Evolutionary conservation across 2,113 vertebrate genomes (phyloP).

Genomic region (Prochilodus magdalenae): DNA sequence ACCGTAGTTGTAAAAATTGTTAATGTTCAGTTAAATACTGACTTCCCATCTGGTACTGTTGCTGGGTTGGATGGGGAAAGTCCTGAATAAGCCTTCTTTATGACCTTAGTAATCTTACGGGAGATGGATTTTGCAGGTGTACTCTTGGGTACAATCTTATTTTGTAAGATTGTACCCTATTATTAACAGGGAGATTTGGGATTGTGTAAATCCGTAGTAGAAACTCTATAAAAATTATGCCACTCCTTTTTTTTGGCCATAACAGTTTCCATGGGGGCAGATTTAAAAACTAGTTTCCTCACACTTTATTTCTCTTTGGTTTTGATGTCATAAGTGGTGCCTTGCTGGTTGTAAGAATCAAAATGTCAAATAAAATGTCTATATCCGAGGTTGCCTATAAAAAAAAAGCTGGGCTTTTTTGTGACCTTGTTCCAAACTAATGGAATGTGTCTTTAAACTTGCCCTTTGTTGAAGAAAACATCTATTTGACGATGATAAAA

Average conservation of each 20-base stretch:
- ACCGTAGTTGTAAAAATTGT: conserved; percentile 57
- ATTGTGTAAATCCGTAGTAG: conserved; percentile 44
- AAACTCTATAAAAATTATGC: conserved; percentile 14
- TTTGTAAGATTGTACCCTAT: conserved; percentile 45
- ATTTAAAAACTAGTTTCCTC: background rate
- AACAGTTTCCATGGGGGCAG: background rate
- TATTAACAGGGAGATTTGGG: conserved; percentile 51
- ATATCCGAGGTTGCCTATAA: background rate
- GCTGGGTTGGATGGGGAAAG: conserved; percentile 43
- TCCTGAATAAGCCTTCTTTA: conserved; percentile 42
- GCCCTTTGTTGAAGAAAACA: conserved; percentile 46
- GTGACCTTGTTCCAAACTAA: conserved; percentile 13
- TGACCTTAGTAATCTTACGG: conserved; percentile 36
- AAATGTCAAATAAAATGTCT: background rate
- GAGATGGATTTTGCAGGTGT: conserved; percentile 63
- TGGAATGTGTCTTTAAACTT: conserved; percentile 16
- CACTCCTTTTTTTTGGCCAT: conserved; percentile 7
- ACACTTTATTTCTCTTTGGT: background rate
- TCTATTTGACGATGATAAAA: conserved; percentile 77
- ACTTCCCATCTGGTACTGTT: conserved; percentile 53
- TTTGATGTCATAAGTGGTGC: background rate
- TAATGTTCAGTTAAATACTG: conserved; percentile 47
- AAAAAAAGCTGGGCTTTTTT: background rate
- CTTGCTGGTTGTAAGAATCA: background rate
- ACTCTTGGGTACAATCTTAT: conserved; percentile 7